Evolutionary conservation across 2,888 invertebrate genomes (phyloP), one percentile per base, ranked within the genome.

Genomic region (Argyresthia goedartella): DNA sequence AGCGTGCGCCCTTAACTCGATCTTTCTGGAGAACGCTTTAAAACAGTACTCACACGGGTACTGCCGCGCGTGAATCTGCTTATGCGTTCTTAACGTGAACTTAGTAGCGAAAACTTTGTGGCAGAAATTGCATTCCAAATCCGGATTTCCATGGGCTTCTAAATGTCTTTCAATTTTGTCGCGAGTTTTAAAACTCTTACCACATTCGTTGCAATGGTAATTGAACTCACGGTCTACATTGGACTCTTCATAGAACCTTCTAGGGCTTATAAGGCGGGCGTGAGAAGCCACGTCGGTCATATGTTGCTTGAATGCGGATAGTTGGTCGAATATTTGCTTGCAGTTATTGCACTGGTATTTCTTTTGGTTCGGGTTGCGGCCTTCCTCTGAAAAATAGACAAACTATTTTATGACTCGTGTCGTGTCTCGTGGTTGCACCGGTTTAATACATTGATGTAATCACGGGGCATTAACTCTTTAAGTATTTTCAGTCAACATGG

Each of bases 31-130:
- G 53, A 71, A 87, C 0, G 73, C 65, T 43, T 71, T 76, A 0
- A 61, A 53, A 55, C 87, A 87, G 50, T 63, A 60, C 0, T 50
- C 54, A 57, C 87, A 88, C 0, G 63, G 60, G 50, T 69, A 68
- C 52, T 73, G 73, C 0, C 82, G 65, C 34, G 63, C 61, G 56
- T 88, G 88, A 34, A 82, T 76, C 57, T 79, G 80, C 11, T 61
- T 61, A 56, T 88, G 88, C 13, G 71, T 73, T 14, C 80, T 74
- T 4, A 87, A 62, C 8, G 79, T 80, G 52, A 76, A 79, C 55
- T 85, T 82, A 11, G 86, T 77, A 0, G 85, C 81, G 62, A 82
- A 87, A 0, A 87, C 85, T 63, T 87, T 87, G 14, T 67, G 70
- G 62, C 88, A 88, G 55, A 71, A 73, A 10, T 64, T 59, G 55